A percentile compares a stretch with the other conserved stretches of the same genome.
phyloP scores from a whole-genome alignment of 2,797 vertebrate species.

The Cyclura pinguis region DNA sequence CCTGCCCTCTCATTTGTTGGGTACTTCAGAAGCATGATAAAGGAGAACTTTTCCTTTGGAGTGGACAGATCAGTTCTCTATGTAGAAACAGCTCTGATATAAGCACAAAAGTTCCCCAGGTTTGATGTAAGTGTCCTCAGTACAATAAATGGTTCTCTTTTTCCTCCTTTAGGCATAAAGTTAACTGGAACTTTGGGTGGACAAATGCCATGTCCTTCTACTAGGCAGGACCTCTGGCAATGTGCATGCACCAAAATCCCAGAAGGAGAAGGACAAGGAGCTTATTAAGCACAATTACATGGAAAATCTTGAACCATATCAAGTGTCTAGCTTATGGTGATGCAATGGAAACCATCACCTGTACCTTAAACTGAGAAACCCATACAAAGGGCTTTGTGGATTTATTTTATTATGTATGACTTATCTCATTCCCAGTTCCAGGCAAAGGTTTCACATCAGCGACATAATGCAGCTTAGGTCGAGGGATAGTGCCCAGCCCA shows the following conservation, averaged over 20 bases:
- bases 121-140: not conserved
- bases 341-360: too few species aligned
- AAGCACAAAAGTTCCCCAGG: too few species aligned
- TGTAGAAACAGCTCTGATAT: not conserved
- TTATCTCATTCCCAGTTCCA: too few species aligned
- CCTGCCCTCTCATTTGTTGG: not conserved
- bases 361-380: too few species aligned
- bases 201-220: not conserved
- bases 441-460: not conserved
- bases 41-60: not conserved
- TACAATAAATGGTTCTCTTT: not conserved
- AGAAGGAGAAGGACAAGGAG: too few species aligned
- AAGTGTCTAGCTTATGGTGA: too few species aligned
- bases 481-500: not conserved
- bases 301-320: not conserved
- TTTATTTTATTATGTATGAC: conserved; percentile 2
- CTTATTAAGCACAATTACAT: not conserved
- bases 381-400: not conserved
- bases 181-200: not conserved
- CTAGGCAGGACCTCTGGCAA: not conserved
- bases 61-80: not conserved
- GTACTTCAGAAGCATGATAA: not conserved
- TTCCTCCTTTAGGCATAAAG: not conserved
- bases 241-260: not conserved
- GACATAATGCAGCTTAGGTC: not conserved